Conservation (phyloP, 2,113 vertebrate genomes). For the Toxostoma redivivum region DNA sequence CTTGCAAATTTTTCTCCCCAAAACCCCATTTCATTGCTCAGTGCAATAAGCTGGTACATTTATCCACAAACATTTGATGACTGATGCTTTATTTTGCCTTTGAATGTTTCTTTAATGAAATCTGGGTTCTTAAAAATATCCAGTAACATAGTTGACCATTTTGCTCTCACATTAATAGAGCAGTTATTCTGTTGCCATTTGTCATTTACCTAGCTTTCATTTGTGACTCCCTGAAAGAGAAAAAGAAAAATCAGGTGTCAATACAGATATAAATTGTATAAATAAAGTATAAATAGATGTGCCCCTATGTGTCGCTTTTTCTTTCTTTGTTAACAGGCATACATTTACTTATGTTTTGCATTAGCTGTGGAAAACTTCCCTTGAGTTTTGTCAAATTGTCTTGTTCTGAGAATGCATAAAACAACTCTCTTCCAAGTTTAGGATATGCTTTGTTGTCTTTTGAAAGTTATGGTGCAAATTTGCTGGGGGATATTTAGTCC, state of each 20-base stretch:
- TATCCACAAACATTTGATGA: constrained; percentile 63
- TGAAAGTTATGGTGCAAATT: constrained; percentile 24
- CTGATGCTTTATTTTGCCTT: constrained; percentile 64
- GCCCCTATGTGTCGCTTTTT: not conserved
- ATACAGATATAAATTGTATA: not conserved
- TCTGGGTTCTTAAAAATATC: constrained; percentile 45
- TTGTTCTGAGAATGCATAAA: not conserved
- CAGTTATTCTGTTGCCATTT: not conserved
- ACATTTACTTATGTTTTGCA: constrained; percentile 7
- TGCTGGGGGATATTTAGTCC: constrained; percentile 23
- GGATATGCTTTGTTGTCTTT: constrained; percentile 11
- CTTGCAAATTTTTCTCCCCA: constrained; percentile 15
- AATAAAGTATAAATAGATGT: not conserved
- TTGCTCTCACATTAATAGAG: constrained; percentile 5
- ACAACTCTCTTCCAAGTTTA: not conserved
- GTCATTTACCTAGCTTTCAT: not conserved
- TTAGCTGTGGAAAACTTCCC: constrained; percentile 19
- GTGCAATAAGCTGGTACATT: constrained; percentile 50
- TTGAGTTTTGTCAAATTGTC: constrained; percentile 17
- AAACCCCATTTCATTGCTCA: constrained; percentile 5
- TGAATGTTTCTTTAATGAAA: constrained; percentile 64
- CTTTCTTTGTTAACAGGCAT: not conserved
- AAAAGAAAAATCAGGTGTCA: not conserved
- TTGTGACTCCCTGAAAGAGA: not conserved
- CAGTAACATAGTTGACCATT: constrained; percentile 23